Conservation (phyloP, 2,888 invertebrate species). For the Leucophenga maculata region DNA sequence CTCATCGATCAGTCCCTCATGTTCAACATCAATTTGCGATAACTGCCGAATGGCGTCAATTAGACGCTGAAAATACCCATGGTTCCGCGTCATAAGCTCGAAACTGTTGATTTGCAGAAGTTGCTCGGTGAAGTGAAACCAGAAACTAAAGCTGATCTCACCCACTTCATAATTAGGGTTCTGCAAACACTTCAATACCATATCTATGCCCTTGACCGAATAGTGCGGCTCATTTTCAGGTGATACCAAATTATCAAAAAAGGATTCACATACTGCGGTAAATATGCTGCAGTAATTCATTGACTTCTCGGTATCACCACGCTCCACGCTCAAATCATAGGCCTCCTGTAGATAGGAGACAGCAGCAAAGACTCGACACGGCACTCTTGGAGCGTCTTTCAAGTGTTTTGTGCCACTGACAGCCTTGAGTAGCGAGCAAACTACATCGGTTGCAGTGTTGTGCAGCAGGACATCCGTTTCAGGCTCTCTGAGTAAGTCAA, state of each 20-base stretch:
- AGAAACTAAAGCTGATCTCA: slow-evolving; percentile 94
- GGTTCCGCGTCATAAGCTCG: slow-evolving; percentile 84
- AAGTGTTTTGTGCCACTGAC: slow-evolving; percentile 80
- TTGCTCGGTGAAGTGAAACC: slow-evolving; percentile 96
- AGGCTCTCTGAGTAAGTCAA: slow-evolving; percentile 79
- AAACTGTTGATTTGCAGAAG: slow-evolving; percentile 90
- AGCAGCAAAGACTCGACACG: slow-evolving; percentile 85
- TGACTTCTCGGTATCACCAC: slow-evolving; percentile 94
- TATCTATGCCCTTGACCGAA: slow-evolving; percentile 87
- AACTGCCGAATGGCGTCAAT: slow-evolving; percentile 90
- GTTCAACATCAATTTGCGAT: slow-evolving; percentile 96
- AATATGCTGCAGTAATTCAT: slow-evolving; percentile 95
- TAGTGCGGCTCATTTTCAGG: slow-evolving; percentile 79
- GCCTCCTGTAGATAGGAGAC: slow-evolving; percentile 86
- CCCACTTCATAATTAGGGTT: slow-evolving; percentile 98
- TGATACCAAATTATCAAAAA: slow-evolving; percentile 86
- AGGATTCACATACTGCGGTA: slow-evolving; percentile 88
- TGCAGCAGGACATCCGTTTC: slow-evolving; percentile 80
- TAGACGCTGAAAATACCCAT: slow-evolving; percentile 91
- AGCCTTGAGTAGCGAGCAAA: slow-evolving; percentile 88
- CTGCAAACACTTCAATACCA: slow-evolving; percentile 92
- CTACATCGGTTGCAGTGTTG: slow-evolving; percentile 91
- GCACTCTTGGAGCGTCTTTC: slow-evolving; percentile 77
- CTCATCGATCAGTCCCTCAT: slow-evolving; percentile 87
- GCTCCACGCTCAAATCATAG: slow-evolving; percentile 92